phyloP scores from a whole-genome alignment of 2,888 invertebrate genomes.

The Idaea dimidiata region DNA sequence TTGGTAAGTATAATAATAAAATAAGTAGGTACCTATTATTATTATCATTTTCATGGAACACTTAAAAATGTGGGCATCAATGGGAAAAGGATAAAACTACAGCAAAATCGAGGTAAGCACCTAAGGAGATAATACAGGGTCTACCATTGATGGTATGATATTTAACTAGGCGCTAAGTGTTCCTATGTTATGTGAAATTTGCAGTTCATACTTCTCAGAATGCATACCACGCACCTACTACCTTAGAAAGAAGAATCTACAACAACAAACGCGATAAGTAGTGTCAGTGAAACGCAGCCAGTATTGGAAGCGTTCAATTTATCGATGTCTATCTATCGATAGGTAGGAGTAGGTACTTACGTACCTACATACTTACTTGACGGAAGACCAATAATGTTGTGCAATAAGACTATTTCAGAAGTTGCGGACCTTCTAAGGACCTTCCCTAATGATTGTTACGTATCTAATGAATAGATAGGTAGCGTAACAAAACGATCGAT shows the following conservation, averaged over 20 bases:
- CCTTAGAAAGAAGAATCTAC: slow-evolving; percentile 47
- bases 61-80: neutral
- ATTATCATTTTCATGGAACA: too few species aligned
- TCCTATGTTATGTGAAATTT: slow-evolving; percentile 51
- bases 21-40: too few species aligned
- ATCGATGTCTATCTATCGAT: slow-evolving; percentile 31
- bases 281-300: slow-evolving; percentile 52
- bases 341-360: slow-evolving; percentile 9
- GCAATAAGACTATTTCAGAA: slow-evolving; percentile 37
- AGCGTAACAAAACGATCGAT: neutral
- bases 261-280: slow-evolving; percentile 43
- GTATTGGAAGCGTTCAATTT: slow-evolving; percentile 52
- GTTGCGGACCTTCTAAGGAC: slow-evolving; percentile 9
- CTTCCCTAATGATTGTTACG: slow-evolving; percentile 10
- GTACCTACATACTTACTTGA: neutral
- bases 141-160: slow-evolving; percentile 5
- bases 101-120: neutral
- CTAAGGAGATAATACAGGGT: neutral
- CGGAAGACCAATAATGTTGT: slow-evolving; percentile 35
- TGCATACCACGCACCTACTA: slow-evolving; percentile 49
- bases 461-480: neutral
- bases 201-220: slow-evolving; percentile 46
- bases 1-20: too few species aligned
- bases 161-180: slow-evolving; percentile 17
- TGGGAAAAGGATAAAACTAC: neutral